These are phyloP conservation scores for Rhea pennata DNA, from an alignment of 2,113 vertebrate genomes.

Conservation along the genomic window DNA sequence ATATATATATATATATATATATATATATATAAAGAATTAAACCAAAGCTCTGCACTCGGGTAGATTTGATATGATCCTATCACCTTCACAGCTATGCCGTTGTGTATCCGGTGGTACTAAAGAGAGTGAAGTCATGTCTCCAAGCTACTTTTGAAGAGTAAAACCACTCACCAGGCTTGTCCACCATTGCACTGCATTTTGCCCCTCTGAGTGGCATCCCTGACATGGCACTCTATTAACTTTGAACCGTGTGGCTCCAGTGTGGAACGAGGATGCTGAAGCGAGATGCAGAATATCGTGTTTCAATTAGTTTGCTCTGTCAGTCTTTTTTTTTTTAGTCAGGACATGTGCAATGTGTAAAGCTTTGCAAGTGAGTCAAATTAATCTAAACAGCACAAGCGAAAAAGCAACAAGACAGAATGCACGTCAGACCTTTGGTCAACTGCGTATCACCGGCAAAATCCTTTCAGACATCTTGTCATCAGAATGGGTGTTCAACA, in stretches of 20 bases:
- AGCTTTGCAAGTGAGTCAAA: background rate
- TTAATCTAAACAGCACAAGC: background rate
- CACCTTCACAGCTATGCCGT: constrained; percentile 35
- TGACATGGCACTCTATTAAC: background rate
- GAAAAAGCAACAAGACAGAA: background rate
- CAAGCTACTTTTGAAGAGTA: constrained; percentile 1
- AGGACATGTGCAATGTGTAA: background rate
- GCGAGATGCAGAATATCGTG: background rate
- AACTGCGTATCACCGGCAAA: background rate
- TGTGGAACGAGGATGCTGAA: background rate
- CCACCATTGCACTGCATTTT: background rate
- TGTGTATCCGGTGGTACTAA: background rate
- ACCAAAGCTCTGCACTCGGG: constrained; percentile 3
- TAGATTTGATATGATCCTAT: constrained; percentile 24
- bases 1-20: background rate
- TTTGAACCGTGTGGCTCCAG: background rate
- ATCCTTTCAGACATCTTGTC: background rate
- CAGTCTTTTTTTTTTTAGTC: background rate
- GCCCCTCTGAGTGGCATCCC: background rate
- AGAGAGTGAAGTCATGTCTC: background rate
- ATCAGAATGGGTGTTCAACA: background rate
- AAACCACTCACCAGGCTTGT: background rate
- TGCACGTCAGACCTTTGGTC: background rate
- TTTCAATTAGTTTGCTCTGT: background rate
- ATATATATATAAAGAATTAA: constrained; percentile 40